Conservation (phyloP, 2,888 invertebrate species). For the Luperina nickerlii region DNA sequence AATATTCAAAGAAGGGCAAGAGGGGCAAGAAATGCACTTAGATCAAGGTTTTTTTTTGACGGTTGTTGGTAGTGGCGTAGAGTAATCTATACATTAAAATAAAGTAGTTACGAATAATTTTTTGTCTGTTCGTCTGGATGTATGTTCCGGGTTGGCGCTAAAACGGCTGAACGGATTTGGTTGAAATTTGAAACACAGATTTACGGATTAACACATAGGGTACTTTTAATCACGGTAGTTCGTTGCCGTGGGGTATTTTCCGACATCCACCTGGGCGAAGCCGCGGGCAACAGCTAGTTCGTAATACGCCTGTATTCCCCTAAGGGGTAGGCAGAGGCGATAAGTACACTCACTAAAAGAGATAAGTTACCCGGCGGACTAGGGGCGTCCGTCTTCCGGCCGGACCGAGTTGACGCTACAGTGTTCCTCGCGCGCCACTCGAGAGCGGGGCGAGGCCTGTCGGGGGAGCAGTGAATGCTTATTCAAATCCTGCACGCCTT, state of each 20-base stretch:
- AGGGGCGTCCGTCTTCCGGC: no score
- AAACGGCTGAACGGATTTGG: neutral
- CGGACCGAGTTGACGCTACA: no score
- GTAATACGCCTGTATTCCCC: slow-evolving; percentile 7
- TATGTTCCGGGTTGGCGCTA: neutral
- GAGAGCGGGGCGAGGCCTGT: no score
- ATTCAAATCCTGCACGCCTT: no score
- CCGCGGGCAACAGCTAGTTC: neutral
- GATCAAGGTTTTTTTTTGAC: slow-evolving; percentile 43
- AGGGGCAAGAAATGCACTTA: slow-evolving; percentile 14
- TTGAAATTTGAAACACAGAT: neutral
- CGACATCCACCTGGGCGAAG: neutral
- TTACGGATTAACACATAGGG: neutral
- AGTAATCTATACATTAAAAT: neutral
- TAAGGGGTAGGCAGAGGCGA: slow-evolving; percentile 23
- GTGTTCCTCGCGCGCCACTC: no score
- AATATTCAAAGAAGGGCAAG: slow-evolving; percentile 1
- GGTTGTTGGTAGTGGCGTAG: slow-evolving; percentile 31
- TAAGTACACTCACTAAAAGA: neutral
- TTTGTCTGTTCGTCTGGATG: neutral
- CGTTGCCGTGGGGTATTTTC: neutral
- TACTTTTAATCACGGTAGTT: neutral
- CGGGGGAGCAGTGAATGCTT: no score
- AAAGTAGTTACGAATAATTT: neutral
- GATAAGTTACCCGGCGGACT: no score